Percentiles rank a stretch among this genome's conserved stretches.
These are phyloP conservation scores for Lasioglossum morio DNA, from an alignment of 2,888 invertebrate species.

Conservation along the genomic window DNA sequence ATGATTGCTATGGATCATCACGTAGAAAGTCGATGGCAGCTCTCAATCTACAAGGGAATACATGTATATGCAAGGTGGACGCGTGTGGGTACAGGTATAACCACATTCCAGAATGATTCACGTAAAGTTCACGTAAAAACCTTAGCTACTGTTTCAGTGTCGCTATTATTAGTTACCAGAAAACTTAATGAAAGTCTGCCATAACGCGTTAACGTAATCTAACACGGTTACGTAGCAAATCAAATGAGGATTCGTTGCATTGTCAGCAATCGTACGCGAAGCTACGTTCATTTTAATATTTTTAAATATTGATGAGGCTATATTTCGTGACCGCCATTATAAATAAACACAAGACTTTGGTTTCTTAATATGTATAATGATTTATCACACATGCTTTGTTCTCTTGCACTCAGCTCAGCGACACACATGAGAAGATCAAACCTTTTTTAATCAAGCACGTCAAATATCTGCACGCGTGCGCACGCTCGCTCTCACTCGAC, in stretches of 20 bases:
- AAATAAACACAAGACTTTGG: no score
- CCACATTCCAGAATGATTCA: slow-evolving; percentile 44
- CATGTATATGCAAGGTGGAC: neutral
- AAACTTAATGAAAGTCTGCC: neutral
- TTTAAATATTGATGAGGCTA: no score
- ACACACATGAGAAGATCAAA: no score
- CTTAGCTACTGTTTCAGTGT: neutral
- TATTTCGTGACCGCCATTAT: no score
- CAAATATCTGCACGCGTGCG: no score
- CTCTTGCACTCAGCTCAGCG: no score
- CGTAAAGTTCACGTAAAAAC: neutral
- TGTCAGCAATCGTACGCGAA: neutral
- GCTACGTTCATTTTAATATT: neutral
- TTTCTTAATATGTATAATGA: no score
- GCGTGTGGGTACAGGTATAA: neutral
- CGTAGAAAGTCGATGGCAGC: neutral
- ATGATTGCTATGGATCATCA: neutral
- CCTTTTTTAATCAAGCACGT: no score
- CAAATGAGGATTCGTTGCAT: no score
- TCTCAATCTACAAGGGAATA: neutral
- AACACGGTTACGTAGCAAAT: neutral
- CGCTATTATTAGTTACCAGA: neutral
- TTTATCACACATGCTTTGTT: no score
- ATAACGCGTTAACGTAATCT: neutral
- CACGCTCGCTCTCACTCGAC: no score